Evolutionary conservation across 2,888 invertebrate genomes (phyloP), one percentile per base, ranked within the genome.

Genomic region (Tiphia femorata): DNA sequence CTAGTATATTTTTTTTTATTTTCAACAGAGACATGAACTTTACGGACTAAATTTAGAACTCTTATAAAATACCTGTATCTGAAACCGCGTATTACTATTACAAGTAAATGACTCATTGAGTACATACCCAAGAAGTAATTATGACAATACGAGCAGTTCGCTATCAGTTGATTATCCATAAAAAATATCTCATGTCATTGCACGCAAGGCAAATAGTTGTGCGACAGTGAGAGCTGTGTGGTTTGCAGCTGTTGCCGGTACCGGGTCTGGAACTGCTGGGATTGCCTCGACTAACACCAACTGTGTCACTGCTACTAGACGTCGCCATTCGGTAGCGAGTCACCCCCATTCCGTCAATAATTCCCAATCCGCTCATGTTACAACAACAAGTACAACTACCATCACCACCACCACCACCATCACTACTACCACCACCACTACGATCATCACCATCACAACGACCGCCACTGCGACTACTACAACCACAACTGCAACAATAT

Each of bases 321-420:
- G 82, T 66, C 82, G 82, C 71, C 82, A 83, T 72, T 82, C 83
- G 75, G 80, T 82, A 74, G 82, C 83, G 64, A 83, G 79, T 78
- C 82, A 83, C 76, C 79, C 82, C 74, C 79, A 79, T 74, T 74
- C 76, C 76, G 70, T 72, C 75, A 81, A 79, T 76, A 80, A 81
- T 79, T 76, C 81, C 79, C 79, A 81, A 77, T 77, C 79, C 77
- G 64, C 62, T 79, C 76, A 78, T 75, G 73, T 72, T 68, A 77
- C 75, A 69, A 74, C 77, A 66, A 73, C 63, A 53, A 64, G 61
- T 37, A 67, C 64, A 52, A 65, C 69, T 61, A 58, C 69, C 29
- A 67, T 67, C 37, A 66, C 67, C 56, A 72, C 73, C 41, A 59
- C 66, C 58, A 50, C 67, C 55, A 67, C 69, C 52, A n/a, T n/a